These are phyloP conservation scores for Capreolus pygargus DNA, from an alignment of 2,113 vertebrate species.

Conservation along the genomic window DNA sequence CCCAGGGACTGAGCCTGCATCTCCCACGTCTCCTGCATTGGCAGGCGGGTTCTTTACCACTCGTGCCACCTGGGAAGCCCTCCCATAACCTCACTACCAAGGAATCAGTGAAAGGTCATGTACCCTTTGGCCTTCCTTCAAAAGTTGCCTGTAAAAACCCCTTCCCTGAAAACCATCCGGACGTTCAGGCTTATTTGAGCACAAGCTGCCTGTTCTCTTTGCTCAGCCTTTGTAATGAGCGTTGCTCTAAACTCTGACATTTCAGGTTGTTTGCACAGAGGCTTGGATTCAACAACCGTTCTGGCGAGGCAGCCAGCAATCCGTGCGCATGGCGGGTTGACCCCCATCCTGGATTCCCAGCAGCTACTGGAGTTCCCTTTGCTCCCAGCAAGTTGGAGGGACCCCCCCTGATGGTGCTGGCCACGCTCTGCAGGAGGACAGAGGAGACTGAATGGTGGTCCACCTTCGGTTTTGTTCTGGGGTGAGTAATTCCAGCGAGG, in stretches of 20 bases:
- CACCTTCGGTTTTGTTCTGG: background rate
- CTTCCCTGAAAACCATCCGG: background rate
- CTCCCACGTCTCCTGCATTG: fast-evolving
- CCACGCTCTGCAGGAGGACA: background rate
- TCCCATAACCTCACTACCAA: background rate
- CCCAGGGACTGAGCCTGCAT: fast-evolving
- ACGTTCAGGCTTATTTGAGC: background rate
- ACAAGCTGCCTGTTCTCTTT: fast-evolving
- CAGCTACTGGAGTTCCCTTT: fast-evolving
- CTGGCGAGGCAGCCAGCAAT: background rate
- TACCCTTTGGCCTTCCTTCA: background rate
- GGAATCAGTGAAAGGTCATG: background rate
- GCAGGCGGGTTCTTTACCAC: background rate
- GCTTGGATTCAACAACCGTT: background rate
- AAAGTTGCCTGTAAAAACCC: background rate
- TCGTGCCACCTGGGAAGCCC: background rate
- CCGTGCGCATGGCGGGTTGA: fast-evolving
- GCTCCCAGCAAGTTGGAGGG: background rate
- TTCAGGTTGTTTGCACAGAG: too few species aligned
- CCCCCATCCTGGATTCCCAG: background rate
- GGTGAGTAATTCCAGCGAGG: background rate
- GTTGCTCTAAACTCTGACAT: background rate
- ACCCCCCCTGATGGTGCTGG: background rate
- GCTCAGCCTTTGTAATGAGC: background rate
- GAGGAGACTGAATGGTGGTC: fast-evolving